Percentiles rank a stretch among this genome's conserved stretches.
Evolutionary conservation across 1,140 invertebrate genomes (phyloP).

Genomic region (Drosophila kepulauana): DNA sequence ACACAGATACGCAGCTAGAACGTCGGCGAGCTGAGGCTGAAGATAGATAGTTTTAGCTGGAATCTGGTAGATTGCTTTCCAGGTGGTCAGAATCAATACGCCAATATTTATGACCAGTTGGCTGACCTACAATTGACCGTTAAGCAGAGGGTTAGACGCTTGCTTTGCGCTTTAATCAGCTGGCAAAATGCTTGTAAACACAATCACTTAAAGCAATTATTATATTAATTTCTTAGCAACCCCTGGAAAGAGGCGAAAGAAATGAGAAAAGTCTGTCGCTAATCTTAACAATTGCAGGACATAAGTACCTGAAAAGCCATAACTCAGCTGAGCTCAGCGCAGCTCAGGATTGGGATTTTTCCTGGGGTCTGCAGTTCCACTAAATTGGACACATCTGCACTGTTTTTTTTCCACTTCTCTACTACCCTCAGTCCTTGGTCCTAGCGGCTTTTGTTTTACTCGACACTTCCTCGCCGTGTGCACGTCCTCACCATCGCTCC

Average conservation of each 20-base stretch:
- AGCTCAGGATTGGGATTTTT: not conserved
- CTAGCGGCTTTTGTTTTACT: slow-evolving; percentile 35
- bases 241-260: slow-evolving; percentile 5
- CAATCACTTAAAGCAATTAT: slow-evolving; percentile 80
- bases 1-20: slow-evolving; percentile 48
- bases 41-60: slow-evolving; percentile 71
- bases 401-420: slow-evolving; percentile 47
- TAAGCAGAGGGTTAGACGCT: slow-evolving; percentile 12
- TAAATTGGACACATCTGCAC: slow-evolving; percentile 82
- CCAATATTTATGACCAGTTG: slow-evolving; percentile 64
- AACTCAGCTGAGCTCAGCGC: slow-evolving; percentile 22
- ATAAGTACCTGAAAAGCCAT: slow-evolving; percentile 39
- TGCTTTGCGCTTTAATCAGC: slow-evolving; percentile 5
- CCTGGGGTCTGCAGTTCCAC: slow-evolving; percentile 63
- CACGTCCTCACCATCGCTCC: not conserved
- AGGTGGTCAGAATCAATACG: slow-evolving; percentile 62
- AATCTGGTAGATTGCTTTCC: slow-evolving; percentile 68
- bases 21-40: slow-evolving; percentile 14
- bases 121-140: slow-evolving; percentile 69
- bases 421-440: not conserved
- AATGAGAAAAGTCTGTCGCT: slow-evolving; percentile 10
- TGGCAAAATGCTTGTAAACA: slow-evolving; percentile 14
- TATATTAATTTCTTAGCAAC: slow-evolving; percentile 70
- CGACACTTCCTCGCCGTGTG: slow-evolving; percentile 26
- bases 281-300: slow-evolving; percentile 50